phyloP scores from a whole-genome alignment of 2,888 invertebrate genomes.

The Scaptomyza parva region DNA sequence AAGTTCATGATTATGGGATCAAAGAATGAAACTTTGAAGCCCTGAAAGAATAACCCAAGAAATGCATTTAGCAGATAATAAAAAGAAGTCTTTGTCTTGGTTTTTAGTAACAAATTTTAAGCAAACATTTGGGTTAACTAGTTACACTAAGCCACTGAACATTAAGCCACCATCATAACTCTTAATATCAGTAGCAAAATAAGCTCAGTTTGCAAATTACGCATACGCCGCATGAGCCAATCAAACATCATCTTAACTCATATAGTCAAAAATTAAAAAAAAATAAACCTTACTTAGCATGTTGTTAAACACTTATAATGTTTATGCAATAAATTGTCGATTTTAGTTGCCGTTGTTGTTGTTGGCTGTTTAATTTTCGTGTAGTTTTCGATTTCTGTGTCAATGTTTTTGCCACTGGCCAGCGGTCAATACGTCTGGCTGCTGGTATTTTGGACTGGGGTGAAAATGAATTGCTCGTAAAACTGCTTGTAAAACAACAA shows the following conservation, averaged over 20 bases:
- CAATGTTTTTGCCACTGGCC: slow-evolving; percentile 74
- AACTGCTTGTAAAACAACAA: slow-evolving; percentile 72
- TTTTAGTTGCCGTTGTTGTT: slow-evolving; percentile 14
- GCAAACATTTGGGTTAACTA: background rate
- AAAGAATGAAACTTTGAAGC: too few species aligned
- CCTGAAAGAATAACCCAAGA: too few species aligned
- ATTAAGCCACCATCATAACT: background rate
- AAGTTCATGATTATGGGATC: background rate
- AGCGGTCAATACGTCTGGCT: slow-evolving; percentile 43
- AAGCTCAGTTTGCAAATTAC: slow-evolving; percentile 26
- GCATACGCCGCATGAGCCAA: slow-evolving; percentile 38
- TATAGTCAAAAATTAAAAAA: background rate
- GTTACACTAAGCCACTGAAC: background rate
- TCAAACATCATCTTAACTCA: slow-evolving; percentile 2
- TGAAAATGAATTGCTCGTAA: slow-evolving; percentile 78
- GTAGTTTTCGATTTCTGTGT: slow-evolving; percentile 61
- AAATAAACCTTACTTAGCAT: slow-evolving; percentile 19
- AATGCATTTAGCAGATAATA: too few species aligned
- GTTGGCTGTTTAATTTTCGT: slow-evolving; percentile 18
- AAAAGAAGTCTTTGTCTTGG: too few species aligned
- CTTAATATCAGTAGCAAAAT: slow-evolving; percentile 2
- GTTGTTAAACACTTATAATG: slow-evolving; percentile 29
- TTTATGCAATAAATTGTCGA: slow-evolving; percentile 40
- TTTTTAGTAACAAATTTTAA: background rate
- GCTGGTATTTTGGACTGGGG: slow-evolving; percentile 51